Conservation (phyloP, 2,113 vertebrate genomes). For the Epinephelus fuscoguttatus region DNA sequence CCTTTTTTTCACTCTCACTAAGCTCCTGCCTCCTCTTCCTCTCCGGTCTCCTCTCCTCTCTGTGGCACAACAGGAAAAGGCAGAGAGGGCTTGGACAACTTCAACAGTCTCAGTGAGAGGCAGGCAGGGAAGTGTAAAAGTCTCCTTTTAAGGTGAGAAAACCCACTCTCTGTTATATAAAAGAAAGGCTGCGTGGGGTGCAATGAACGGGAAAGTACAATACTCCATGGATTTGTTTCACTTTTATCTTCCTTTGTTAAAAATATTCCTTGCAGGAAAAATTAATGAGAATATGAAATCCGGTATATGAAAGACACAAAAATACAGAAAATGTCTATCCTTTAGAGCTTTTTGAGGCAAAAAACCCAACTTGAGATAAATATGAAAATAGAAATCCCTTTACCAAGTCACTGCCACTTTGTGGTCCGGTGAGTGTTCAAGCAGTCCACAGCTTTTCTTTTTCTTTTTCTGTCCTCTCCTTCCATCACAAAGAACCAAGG, state of each 20-base stretch:
- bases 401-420: slow-evolving; percentile 54
- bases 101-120: slow-evolving; percentile 63
- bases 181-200: slow-evolving; percentile 74
- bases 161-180: slow-evolving; percentile 79
- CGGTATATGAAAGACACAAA: background rate
- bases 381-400: slow-evolving; percentile 58
- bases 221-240: slow-evolving; percentile 60
- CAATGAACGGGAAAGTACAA: slow-evolving; percentile 59
- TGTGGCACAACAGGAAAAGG: slow-evolving; percentile 77
- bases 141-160: slow-evolving; percentile 88
- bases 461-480: slow-evolving; percentile 59
- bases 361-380: slow-evolving; percentile 19
- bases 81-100: slow-evolving; percentile 69
- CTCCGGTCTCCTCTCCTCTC: slow-evolving; percentile 46
- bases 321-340: slow-evolving; percentile 26
- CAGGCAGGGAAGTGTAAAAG: slow-evolving; percentile 77
- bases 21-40: slow-evolving; percentile 63
- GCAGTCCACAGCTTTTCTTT: slow-evolving; percentile 43
- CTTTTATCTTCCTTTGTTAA: slow-evolving; percentile 57
- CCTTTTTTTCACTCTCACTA: slow-evolving; percentile 39
- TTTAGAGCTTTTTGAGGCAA: slow-evolving; percentile 9
- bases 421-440: slow-evolving; percentile 59
- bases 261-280: slow-evolving; percentile 27
- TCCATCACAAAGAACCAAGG: slow-evolving; percentile 67
- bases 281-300: slow-evolving; percentile 8